phyloP scores from a whole-genome alignment of 2,113 vertebrate genomes.

The Sitta europaea region DNA sequence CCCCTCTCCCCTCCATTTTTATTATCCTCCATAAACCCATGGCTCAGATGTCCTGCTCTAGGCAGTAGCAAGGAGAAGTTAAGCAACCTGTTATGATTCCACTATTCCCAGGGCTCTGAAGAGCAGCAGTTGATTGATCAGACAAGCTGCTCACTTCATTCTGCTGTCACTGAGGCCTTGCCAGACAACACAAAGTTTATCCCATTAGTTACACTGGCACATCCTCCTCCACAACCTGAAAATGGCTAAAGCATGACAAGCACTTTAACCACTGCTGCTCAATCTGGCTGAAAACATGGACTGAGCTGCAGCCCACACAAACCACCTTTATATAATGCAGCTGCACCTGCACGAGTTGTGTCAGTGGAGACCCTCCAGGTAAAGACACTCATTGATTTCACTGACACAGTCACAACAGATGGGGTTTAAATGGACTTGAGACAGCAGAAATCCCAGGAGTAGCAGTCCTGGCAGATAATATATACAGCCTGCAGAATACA shows the following conservation, averaged over 20 bases:
- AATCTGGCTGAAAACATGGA: not conserved
- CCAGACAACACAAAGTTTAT: not conserved
- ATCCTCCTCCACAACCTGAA: not conserved
- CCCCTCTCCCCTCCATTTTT: not conserved
- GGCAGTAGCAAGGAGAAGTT: not conserved
- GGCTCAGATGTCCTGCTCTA: not conserved
- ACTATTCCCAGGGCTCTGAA: not conserved
- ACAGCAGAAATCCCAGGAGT: not conserved
- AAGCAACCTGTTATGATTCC: not conserved
- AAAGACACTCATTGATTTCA: not conserved
- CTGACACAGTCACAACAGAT: not conserved
- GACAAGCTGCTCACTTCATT: not conserved
- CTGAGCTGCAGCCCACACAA: not conserved
- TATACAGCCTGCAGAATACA: not conserved
- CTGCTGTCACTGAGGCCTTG: not conserved
- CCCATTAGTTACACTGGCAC: not conserved
- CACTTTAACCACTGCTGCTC: not conserved
- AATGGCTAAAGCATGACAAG: not conserved
- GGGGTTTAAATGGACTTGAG: not conserved
- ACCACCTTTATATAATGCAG: not conserved
- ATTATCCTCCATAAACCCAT: not conserved
- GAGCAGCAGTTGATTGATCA: not conserved
- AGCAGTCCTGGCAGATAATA: not conserved
- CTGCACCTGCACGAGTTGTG: not conserved
- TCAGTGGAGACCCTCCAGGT: not conserved